Percentiles rank a stretch among this genome's conserved stretches.
Evolutionary conservation across 2,797 vertebrate genomes (phyloP).

Genomic region (Hydrolagus colliei): DNA sequence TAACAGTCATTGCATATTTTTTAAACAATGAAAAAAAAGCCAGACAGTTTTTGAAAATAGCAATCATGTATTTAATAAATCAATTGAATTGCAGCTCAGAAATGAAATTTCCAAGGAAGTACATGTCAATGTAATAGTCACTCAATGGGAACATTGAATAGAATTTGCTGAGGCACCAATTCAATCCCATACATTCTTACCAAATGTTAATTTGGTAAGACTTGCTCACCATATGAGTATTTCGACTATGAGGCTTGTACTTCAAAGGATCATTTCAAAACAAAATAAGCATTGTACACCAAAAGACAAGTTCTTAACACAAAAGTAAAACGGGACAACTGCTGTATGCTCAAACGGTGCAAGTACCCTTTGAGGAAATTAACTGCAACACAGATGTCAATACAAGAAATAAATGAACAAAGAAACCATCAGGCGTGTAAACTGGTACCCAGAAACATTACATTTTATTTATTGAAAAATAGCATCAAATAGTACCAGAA

Average conservation of each 20-base stretch:
- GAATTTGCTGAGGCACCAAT: background rate
- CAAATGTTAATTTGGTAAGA: slow-evolving; percentile 12
- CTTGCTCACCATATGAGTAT: background rate
- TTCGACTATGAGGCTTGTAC: background rate
- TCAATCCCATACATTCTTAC: slow-evolving; percentile 4
- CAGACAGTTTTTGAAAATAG: slow-evolving; percentile 23
- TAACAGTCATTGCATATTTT: background rate
- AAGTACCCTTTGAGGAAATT: background rate
- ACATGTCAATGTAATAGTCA: background rate
- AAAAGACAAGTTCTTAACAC: background rate
- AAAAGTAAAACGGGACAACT: background rate
- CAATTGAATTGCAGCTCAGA: slow-evolving; percentile 10
- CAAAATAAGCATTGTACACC: background rate
- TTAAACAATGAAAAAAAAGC: background rate
- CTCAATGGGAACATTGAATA: background rate
- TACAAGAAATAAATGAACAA: slow-evolving; percentile 47
- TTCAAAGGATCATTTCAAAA: slow-evolving; percentile 6
- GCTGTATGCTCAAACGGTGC: background rate
- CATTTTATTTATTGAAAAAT: slow-evolving; percentile 75
- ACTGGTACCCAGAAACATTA: slow-evolving; percentile 66
- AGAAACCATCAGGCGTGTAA: slow-evolving; percentile 65
- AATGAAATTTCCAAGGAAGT: background rate
- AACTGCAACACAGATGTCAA: slow-evolving; percentile 37
- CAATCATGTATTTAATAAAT: slow-evolving; percentile 21
- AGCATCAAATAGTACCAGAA: slow-evolving; percentile 82